These are phyloP conservation scores for Pachyramphus minor DNA, from an alignment of 2,113 vertebrate species.

Conservation along the genomic window DNA sequence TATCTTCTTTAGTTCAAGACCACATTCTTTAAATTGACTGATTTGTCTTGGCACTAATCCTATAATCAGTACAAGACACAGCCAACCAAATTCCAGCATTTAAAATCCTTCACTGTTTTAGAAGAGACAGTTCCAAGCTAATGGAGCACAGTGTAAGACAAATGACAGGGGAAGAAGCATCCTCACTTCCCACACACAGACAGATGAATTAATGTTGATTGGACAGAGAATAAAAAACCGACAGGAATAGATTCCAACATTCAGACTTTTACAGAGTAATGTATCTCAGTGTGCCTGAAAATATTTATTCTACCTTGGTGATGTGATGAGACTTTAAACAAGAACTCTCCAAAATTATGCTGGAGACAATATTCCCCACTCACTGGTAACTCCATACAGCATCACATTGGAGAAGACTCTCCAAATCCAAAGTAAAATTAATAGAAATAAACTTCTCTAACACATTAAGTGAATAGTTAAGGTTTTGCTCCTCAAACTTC, in stretches of 20 bases:
- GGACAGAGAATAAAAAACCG: background rate
- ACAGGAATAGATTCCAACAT: background rate
- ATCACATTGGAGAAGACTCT: background rate
- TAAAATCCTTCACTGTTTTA: background rate
- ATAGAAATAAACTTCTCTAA: background rate
- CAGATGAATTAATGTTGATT: background rate
- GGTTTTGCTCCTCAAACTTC: background rate
- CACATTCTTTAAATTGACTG: constrained; percentile 1
- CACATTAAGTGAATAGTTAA: background rate
- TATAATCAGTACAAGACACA: background rate
- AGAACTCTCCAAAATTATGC: background rate
- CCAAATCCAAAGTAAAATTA: background rate
- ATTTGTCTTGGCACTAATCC: constrained; percentile 26
- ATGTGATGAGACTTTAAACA: background rate
- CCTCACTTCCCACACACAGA: constrained; percentile 4
- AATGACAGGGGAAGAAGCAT: background rate
- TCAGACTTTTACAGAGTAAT: background rate
- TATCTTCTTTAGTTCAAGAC: background rate
- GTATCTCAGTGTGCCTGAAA: background rate
- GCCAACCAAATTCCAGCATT: background rate
- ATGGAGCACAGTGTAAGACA: background rate
- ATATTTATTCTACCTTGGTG: background rate
- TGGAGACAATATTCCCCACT: background rate
- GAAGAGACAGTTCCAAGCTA: constrained; percentile 13
- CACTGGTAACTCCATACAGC: background rate